A percentile compares a stretch with the other conserved stretches of the same genome.
These are phyloP conservation scores for Apodemus speciosus DNA, from an alignment of 2,113 vertebrate genomes.

Conservation along the genomic window DNA sequence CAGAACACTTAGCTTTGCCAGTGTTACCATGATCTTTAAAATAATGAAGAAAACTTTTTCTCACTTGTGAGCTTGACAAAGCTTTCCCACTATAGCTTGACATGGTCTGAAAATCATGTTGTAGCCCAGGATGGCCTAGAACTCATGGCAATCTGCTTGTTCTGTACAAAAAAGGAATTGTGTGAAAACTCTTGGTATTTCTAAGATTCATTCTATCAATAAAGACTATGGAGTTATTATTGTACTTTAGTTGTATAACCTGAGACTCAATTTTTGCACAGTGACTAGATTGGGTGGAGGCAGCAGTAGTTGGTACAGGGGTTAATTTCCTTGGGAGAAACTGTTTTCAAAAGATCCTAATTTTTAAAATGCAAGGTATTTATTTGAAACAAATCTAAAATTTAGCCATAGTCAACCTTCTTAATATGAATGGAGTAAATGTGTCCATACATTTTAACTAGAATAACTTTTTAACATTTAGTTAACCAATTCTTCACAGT, in stretches of 20 bases:
- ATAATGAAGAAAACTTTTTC: background rate
- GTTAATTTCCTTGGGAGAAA: background rate
- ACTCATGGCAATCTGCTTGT: background rate
- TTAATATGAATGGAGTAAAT: background rate
- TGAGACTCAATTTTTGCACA: background rate
- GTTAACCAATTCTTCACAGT: background rate
- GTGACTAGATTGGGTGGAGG: background rate
- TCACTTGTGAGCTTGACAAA: background rate
- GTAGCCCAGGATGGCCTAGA: background rate
- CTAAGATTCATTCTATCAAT: background rate
- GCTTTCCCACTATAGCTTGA: background rate
- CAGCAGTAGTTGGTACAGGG: background rate
- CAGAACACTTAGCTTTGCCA: conserved; percentile 59
- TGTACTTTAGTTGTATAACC: background rate
- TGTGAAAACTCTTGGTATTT: background rate
- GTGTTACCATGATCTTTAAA: background rate
- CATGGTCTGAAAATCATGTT: background rate
- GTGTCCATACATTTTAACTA: background rate
- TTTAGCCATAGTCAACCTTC: background rate
- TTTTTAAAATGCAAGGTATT: conserved; percentile 3
- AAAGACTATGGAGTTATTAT: background rate
- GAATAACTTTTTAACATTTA: background rate
- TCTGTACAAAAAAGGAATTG: background rate
- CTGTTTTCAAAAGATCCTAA: background rate
- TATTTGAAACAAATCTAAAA: background rate